Evolutionary conservation across 2,888 invertebrate genomes (phyloP), one percentile per base, ranked within the genome.

Genomic region (Thymelicus lineola): DNA sequence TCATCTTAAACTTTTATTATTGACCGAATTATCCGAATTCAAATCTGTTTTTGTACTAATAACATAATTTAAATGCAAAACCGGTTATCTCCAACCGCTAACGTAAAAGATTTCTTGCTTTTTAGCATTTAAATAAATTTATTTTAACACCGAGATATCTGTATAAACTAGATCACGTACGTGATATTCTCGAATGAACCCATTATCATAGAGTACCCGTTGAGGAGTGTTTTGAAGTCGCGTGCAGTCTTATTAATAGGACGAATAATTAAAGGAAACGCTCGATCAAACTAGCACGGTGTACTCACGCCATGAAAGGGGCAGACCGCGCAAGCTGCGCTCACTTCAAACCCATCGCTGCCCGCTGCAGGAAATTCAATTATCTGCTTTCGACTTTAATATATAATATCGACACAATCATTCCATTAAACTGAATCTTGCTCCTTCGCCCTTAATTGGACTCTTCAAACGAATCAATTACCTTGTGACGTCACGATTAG

Each of bases 251-350:
- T 91, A 91, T 91, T 92, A 93, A 92, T 92, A 91, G 90, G 82
- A 83, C 86, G 85, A 88, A 87, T 92, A 93, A 93, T 93, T 91
- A 91, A 86, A 93, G 92, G 93, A 93, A 92, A 87, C 87, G 89
- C 86, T 87, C 88, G 87, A 91, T 92, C 89, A 87, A 86, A 83
- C 82, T 75, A 77, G 79, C 80, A 82, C 82, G 82, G 83, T 80
- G 78, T 82, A 83, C 77, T 80, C 83, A 80, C 84, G 75, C 61
- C 82, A 86, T 86, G 86, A 87, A 90, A 89, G 90, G 91, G 89
- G 86, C 86, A 82, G 85, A 84, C 85, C 83, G 74, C 78, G 79
- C 80, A 79, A 79, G 79, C 79, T 64, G 81, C 78, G 76, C 72
- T 81, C 83, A 80, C 85, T 86, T 86, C 85, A 86, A 86, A 87